Evolutionary conservation across 2,797 vertebrate genomes (phyloP).

Genomic region (Sebastes steindachneri): DNA sequence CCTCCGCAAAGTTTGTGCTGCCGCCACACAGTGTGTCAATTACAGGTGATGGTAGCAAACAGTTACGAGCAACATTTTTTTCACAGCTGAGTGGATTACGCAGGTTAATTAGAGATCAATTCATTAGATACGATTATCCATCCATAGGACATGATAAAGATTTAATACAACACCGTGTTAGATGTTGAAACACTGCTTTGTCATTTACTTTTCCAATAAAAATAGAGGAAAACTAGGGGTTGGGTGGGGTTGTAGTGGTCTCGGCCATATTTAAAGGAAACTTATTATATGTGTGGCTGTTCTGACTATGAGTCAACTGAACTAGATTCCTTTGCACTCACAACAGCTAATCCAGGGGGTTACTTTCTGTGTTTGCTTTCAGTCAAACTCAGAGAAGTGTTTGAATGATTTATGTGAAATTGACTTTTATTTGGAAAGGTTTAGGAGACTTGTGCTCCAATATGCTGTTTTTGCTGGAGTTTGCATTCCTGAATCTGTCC

Average conservation of each 20-base stretch:
- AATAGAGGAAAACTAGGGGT: no score
- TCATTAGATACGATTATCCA: neutral
- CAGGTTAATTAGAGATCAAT: constrained; percentile 8
- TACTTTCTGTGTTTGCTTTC: neutral
- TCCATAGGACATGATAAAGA: neutral
- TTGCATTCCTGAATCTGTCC: neutral
- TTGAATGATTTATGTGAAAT: neutral
- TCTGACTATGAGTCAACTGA: no score
- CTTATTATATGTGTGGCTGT: no score
- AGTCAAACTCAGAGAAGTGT: neutral
- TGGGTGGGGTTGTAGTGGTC: no score
- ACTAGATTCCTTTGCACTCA: neutral
- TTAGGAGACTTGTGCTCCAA: neutral
- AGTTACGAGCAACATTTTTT: neutral
- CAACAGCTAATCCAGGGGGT: no score
- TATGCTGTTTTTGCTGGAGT: neutral
- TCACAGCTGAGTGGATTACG: neutral
- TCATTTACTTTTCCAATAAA: neutral
- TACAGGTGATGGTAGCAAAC: neutral
- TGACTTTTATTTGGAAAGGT: neutral
- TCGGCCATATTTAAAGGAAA: no score
- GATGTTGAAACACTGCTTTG: neutral
- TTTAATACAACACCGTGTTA: neutral
- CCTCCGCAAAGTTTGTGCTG: neutral
- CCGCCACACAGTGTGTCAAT: neutral